Evolutionary conservation across 2,888 invertebrate species (phyloP).

Genomic region (Pharmacophagus antenor): DNA sequence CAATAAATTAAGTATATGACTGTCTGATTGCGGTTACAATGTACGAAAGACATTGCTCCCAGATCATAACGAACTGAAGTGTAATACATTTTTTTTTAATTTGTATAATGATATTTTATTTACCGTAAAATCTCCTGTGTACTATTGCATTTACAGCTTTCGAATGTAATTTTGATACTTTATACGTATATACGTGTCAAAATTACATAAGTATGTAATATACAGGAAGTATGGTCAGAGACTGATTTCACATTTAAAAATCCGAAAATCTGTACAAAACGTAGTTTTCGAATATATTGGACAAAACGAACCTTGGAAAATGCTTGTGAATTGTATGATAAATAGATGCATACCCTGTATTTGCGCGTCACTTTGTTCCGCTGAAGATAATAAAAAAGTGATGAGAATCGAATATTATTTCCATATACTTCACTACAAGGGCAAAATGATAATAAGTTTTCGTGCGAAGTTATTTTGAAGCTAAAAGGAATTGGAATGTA

Average conservation of each 20-base stretch:
- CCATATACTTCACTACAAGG: conserved; percentile 21
- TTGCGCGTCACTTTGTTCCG: conserved; percentile 7
- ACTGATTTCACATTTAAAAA: not conserved
- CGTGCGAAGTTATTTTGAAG: conserved; percentile 22
- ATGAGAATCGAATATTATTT: conserved; percentile 17
- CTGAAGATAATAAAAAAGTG: conserved; percentile 19
- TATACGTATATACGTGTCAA: not conserved
- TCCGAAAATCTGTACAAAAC: not conserved
- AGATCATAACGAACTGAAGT: conserved; percentile 2
- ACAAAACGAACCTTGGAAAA: not conserved
- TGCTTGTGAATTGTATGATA: conserved; percentile 16
- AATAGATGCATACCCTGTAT: conserved; percentile 11
- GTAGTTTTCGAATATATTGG: not conserved
- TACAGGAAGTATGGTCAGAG: conserved; percentile 1
- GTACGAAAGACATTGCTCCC: conserved; percentile 5
- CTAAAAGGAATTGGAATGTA: not conserved
- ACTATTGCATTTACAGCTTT: no score
- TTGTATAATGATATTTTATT: not conserved
- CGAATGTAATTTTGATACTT: not conserved
- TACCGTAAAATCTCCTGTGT: not conserved
- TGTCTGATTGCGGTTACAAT: conserved; percentile 11
- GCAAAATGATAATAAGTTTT: conserved; percentile 17
- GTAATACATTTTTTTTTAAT: not conserved
- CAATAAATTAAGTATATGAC: conserved; percentile 1
- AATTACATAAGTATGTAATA: no score